Conservation (phyloP, 2,888 invertebrate genomes). For the Ernsta delagoae region DNA sequence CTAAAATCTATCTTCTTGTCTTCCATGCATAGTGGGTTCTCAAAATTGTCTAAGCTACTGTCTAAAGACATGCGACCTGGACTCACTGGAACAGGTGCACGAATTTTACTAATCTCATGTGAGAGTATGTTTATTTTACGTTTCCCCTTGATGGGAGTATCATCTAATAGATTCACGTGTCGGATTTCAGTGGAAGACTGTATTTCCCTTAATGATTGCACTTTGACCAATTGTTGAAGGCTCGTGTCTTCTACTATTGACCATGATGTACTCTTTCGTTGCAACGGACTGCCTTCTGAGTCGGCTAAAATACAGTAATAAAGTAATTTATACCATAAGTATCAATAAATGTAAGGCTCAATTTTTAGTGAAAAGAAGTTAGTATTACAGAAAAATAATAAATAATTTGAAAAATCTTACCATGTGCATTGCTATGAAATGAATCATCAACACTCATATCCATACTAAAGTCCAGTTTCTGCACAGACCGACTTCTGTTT, state of each 20-base stretch:
- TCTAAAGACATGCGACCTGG: constrained; percentile 75
- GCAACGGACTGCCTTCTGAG: constrained; percentile 55
- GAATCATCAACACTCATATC: constrained; percentile 83
- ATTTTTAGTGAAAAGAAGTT: no score
- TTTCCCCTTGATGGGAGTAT: constrained; percentile 71
- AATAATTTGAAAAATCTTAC: constrained; percentile 48
- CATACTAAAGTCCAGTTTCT: constrained; percentile 81
- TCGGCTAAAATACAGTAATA: constrained; percentile 49
- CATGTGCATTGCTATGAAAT: constrained; percentile 66
- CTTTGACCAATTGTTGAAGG: constrained; percentile 59
- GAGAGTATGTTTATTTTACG: constrained; percentile 55
- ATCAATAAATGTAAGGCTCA: no score
- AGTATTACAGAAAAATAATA: neutral
- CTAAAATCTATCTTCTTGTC: constrained; percentile 77
- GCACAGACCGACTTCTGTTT: constrained; percentile 76
- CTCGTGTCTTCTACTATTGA: constrained; percentile 64
- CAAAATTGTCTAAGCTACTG: constrained; percentile 67
- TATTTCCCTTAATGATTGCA: constrained; percentile 53
- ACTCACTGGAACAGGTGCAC: constrained; percentile 55
- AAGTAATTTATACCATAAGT: no score
- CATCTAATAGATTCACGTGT: constrained; percentile 55
- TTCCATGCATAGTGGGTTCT: constrained; percentile 68
- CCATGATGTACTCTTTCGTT: constrained; percentile 57
- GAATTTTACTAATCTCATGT: constrained; percentile 77
- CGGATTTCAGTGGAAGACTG: constrained; percentile 55